Conservation (phyloP, 2,888 invertebrate species). For the Sesamia inferens region DNA sequence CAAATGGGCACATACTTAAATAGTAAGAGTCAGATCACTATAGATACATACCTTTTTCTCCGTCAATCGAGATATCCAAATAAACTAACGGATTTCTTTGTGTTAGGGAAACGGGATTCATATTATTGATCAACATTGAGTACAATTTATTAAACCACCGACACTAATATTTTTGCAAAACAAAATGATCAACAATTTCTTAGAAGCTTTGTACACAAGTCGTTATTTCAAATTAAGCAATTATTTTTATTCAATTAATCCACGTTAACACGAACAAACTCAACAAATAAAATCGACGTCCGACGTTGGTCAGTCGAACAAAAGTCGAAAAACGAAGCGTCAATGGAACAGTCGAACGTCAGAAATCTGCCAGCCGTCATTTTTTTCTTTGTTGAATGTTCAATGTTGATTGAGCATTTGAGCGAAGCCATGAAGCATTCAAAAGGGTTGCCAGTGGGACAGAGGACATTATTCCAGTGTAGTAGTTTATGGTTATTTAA, state of each 20-base stretch:
- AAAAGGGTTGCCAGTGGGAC: background rate
- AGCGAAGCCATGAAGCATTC: too few relatives aligned
- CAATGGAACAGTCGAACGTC: conserved; percentile 8
- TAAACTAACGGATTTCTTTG: conserved; percentile 92
- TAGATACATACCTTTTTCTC: conserved; percentile 90
- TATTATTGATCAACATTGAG: conserved; percentile 70
- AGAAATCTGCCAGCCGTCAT: conserved; percentile 8
- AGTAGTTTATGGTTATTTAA: too few relatives aligned
- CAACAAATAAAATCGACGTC: conserved; percentile 29
- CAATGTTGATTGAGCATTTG: too few relatives aligned
- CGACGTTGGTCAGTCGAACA: background rate
- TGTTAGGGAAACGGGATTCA: conserved; percentile 66
- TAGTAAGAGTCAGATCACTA: background rate
- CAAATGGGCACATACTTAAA: background rate
- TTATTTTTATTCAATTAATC: conserved; percentile 19
- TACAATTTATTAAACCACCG: conserved; percentile 21
- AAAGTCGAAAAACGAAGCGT: conserved; percentile 28
- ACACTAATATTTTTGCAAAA: conserved; percentile 5
- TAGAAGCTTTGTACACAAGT: conserved; percentile 6
- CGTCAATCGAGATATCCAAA: conserved; percentile 92
- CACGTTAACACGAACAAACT: conserved; percentile 14
- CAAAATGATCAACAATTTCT: conserved; percentile 11
- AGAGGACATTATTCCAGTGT: background rate
- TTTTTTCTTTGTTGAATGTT: background rate
- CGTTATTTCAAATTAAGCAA: conserved; percentile 26